Conservation (phyloP, 1,140 invertebrate genomes). For the Bacillus rossius region DNA sequence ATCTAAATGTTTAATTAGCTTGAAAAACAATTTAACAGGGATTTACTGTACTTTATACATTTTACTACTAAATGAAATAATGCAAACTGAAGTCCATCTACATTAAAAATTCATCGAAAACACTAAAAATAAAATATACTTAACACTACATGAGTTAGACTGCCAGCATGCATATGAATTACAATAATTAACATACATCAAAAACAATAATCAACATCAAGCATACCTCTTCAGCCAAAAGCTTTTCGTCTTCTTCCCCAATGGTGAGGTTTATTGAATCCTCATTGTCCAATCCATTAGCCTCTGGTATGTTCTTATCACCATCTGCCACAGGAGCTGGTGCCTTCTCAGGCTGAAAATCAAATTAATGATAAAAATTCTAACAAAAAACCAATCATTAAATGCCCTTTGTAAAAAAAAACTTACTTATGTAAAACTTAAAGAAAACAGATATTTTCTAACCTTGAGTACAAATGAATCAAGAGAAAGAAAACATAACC, state of each 20-base stretch:
- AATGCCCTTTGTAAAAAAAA: not conserved
- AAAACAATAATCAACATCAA: too few species aligned
- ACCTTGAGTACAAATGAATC: not conserved
- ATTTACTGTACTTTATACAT: too few species aligned
- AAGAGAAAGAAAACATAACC: not conserved
- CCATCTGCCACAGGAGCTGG: constrained; percentile 13
- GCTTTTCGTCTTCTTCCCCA: constrained; percentile 70
- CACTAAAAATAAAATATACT: too few species aligned
- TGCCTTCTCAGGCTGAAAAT: constrained; percentile 12
- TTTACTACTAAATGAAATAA: too few species aligned
- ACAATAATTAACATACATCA: too few species aligned
- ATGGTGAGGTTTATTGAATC: constrained; percentile 76
- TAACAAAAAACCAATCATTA: not conserved
- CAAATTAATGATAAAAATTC: not conserved
- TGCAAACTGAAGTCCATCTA: too few species aligned
- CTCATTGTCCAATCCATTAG: constrained; percentile 57
- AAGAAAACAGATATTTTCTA: not conserved
- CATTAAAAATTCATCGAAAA: too few species aligned
- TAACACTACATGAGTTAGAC: too few species aligned
- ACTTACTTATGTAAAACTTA: not conserved
- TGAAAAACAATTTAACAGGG: too few species aligned
- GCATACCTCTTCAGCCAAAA: constrained; percentile 66
- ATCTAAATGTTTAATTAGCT: too few species aligned
- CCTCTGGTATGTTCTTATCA: constrained; percentile 34
- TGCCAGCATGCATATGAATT: too few species aligned